Conservation (phyloP, 1,140 invertebrate species). For the Dryas iulia region DNA sequence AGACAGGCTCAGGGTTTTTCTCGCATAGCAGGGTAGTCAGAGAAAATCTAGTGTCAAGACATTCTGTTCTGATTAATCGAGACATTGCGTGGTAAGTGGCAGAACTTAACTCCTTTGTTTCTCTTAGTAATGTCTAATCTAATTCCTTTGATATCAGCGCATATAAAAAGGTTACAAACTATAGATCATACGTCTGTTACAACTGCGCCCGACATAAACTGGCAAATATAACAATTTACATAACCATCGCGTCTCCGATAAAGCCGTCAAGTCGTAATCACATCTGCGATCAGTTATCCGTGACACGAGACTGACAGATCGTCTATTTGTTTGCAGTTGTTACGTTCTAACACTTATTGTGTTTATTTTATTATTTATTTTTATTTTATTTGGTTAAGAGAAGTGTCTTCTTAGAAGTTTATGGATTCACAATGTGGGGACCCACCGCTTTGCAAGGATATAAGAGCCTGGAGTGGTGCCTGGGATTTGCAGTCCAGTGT, state of each 20-base stretch:
- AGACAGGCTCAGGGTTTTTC: no score
- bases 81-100: no score
- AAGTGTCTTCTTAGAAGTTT: no score
- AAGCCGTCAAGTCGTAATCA: background rate
- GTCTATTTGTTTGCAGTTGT: background rate
- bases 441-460: no score
- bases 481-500: no score
- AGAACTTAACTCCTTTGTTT: no score
- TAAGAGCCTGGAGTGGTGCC: no score
- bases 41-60: no score
- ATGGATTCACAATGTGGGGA: no score
- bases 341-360: background rate
- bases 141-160: background rate
- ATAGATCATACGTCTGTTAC: background rate
- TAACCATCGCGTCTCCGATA: background rate
- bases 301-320: background rate
- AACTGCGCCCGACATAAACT: background rate
- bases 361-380: background rate
- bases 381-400: background rate
- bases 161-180: background rate
- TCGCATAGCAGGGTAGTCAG: no score
- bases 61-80: no score
- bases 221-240: background rate
- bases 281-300: background rate
- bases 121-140: no score